phyloP scores from a whole-genome alignment of 2,113 vertebrate genomes.

The Herpetotheres cachinnans region DNA sequence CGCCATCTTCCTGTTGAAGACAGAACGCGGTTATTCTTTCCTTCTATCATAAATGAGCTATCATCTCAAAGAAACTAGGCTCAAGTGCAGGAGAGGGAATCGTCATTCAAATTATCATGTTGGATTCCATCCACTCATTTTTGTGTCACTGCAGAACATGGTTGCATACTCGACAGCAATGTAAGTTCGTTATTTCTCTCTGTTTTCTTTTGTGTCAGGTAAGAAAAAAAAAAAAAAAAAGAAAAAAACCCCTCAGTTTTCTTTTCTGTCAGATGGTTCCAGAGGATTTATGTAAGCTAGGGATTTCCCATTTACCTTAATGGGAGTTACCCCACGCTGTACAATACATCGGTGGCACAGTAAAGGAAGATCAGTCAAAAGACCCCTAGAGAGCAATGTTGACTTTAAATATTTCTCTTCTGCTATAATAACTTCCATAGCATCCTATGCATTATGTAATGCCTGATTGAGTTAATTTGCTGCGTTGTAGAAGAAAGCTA shows the following conservation, averaged over 20 bases:
- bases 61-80: background rate
- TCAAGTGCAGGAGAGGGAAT: background rate
- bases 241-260: too few species aligned
- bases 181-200: background rate
- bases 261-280: background rate
- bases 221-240: too few species aligned
- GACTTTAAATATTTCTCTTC: conserved; percentile 45
- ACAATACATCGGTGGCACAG: background rate
- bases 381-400: conserved; percentile 20
- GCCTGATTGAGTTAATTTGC: conserved; percentile 20
- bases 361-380: background rate
- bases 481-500: conserved; percentile 14
- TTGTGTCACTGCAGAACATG: background rate
- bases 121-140: background rate
- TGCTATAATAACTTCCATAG: background rate
- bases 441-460: conserved; percentile 22
- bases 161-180: background rate
- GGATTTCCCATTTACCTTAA: conserved; percentile 20
- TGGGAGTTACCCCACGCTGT: background rate
- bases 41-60: background rate
- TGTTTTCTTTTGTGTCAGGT: background rate
- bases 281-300: background rate
- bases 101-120: background rate
- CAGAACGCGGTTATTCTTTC: background rate
- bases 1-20: background rate